Evolutionary conservation across 2,888 invertebrate species (phyloP), one percentile per base, ranked within the genome.

Genomic region (Caenorhabditis doughertyi): DNA sequence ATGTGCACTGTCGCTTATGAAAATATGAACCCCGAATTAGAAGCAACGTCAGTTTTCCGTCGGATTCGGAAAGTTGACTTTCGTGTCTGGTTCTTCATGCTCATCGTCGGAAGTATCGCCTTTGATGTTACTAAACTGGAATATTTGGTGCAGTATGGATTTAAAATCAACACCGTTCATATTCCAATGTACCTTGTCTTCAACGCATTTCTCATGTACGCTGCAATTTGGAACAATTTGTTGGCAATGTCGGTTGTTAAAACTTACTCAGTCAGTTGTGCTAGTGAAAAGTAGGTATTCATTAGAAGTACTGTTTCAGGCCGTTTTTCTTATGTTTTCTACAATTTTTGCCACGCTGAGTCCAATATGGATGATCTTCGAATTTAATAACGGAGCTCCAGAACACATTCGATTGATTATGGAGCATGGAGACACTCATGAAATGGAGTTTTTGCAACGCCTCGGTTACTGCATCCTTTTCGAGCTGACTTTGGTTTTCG

Each of bases 121-220:
- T 74, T 55, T 47, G 73, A 74, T 44, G 35, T 74, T 35, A 74
- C 64, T 2, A 64, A 56, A 44, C 21, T 74, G 51, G 73, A 74
- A 13, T 65, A 65, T 53, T 18, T 74, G 44, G 62, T 74, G 5
- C 73, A 65, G 25, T 74, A 56, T 32, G 73, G 73, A 29, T 44
- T 74, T 47, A 27, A 44, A 64, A 44, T 55, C 55, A 29, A 74
- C 35, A 65, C 73, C 3, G 23, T 64, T 55, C 55, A 53, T 23
- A 55, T 74, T 44, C 65, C 65, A 18, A 7, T 47, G 0, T 64
- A 56, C 35, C 21, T 64, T 42, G 44, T 74, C 32, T 27, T 74
- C 56, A 44, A 74, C 47, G 73, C 49, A 21, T 29, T 55, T 11
- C 55, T 39, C 16, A 13, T 68, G 53, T 53, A 53, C 18, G 68